A percentile compares a stretch with the other conserved stretches of the same genome.
These are phyloP conservation scores for Aegithalos caudatus DNA, from an alignment of 2,113 vertebrate genomes.

Conservation along the genomic window DNA sequence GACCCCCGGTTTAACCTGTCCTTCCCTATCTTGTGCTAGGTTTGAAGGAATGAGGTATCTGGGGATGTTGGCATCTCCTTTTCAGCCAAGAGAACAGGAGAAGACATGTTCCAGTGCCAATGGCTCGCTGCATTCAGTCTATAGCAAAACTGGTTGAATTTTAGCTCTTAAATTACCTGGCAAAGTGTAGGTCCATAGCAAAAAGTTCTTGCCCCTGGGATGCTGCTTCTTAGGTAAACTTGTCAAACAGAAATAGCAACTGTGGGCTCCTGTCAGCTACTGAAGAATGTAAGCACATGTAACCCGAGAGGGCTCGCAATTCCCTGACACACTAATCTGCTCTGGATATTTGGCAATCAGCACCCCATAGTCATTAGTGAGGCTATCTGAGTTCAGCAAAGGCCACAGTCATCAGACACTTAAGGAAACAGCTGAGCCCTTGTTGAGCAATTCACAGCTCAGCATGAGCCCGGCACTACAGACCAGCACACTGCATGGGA, in stretches of 20 bases:
- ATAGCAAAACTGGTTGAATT: not conserved
- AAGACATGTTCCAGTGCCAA: not conserved
- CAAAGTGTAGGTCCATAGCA: not conserved
- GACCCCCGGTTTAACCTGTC: not conserved
- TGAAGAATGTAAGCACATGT: not conserved
- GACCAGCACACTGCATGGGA: not conserved
- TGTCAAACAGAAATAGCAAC: not conserved
- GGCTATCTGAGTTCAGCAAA: not conserved
- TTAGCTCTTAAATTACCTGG: not conserved
- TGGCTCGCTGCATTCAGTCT: not conserved
- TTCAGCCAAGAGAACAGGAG: not conserved
- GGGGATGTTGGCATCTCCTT: not conserved
- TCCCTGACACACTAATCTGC: not conserved
- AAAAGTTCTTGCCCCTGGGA: not conserved
- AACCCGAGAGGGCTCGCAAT: not conserved
- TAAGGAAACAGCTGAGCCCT: not conserved
- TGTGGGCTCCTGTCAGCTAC: not conserved
- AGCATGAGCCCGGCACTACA: not conserved
- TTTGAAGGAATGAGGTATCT: not conserved
- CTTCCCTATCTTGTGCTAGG: not conserved
- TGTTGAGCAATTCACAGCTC: conserved; percentile 36
- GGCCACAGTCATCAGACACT: not conserved
- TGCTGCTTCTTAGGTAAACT: not conserved
- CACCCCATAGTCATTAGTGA: not conserved
- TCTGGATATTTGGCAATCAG: not conserved